These are phyloP conservation scores for Tautogolabrus adspersus DNA, from an alignment of 2,113 vertebrate species.

Conservation along the genomic window DNA sequence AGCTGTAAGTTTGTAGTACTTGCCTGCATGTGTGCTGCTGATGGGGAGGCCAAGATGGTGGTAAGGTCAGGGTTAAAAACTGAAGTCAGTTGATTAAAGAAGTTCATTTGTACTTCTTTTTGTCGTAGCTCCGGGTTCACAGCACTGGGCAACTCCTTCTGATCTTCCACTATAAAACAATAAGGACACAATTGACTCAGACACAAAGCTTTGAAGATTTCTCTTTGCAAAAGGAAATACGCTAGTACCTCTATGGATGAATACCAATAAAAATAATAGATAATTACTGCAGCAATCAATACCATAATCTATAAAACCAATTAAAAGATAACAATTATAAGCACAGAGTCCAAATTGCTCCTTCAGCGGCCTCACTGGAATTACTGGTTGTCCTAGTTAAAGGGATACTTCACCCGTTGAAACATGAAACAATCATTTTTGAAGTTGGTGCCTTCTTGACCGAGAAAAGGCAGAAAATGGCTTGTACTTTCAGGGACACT, in stretches of 20 bases:
- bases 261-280: no score
- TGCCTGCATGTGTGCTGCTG: conserved; percentile 87
- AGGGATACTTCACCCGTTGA: no score
- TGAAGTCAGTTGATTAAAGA: conserved; percentile 96
- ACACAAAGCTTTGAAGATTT: background rate
- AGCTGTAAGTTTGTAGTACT: conserved; percentile 33
- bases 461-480: no score
- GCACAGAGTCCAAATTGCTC: background rate
- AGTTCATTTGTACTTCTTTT: conserved; percentile 99
- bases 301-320: background rate
- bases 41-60: conserved; percentile 80
- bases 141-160: conserved; percentile 93
- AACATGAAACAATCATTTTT: no score
- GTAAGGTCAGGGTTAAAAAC: conserved; percentile 95
- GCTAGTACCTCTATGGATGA: no score
- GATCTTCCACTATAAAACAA: conserved; percentile 91
- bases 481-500: conserved; percentile 20
- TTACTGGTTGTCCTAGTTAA: background rate
- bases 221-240: background rate
- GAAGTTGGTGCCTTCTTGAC: no score
- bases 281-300: no score
- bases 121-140: conserved; percentile 95
- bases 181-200: conserved; percentile 1
- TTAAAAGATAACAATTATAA: background rate
- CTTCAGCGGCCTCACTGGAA: background rate